Evolutionary conservation across 2,797 vertebrate genomes (phyloP).

Genomic region (Eidolon dupreanum): DNA sequence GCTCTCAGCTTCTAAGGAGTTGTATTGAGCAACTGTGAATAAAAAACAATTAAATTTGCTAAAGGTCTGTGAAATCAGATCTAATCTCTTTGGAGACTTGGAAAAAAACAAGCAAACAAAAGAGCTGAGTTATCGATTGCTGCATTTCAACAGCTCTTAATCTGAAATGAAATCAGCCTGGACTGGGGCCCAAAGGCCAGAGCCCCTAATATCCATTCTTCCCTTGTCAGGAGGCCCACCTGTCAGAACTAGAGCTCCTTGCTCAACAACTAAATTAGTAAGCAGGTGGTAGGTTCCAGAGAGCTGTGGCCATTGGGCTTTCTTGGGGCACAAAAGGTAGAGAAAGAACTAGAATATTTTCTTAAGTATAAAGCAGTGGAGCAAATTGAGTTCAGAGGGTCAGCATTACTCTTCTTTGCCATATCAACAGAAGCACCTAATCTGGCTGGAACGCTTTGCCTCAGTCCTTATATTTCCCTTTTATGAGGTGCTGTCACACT

Average conservation of each 20-base stretch:
- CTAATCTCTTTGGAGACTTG: constrained; percentile 77
- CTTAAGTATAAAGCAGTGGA: constrained; percentile 77
- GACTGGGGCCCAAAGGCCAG: constrained; percentile 68
- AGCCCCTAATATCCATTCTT: constrained; percentile 71
- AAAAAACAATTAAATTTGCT: constrained; percentile 82
- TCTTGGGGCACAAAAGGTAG: constrained; percentile 53
- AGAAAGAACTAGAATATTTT: constrained; percentile 75
- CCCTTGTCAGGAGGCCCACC: constrained; percentile 63
- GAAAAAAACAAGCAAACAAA: constrained; percentile 79
- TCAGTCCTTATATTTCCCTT: constrained; percentile 72
- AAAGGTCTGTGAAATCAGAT: constrained; percentile 78
- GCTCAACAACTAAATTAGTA: constrained; percentile 64
- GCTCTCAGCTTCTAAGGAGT: constrained; percentile 55
- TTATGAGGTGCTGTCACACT: constrained; percentile 85
- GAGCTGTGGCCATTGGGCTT: neutral
- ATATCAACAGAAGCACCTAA: constrained; percentile 78
- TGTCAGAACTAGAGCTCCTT: constrained; percentile 49
- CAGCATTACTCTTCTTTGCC: constrained; percentile 75
- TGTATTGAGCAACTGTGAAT: constrained; percentile 66
- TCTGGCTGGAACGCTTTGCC: constrained; percentile 58
- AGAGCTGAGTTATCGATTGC: constrained; percentile 77
- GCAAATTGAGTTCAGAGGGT: constrained; percentile 87
- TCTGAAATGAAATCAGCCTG: constrained; percentile 82
- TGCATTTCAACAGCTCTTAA: constrained; percentile 79
- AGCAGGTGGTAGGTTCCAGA: neutral